Percentiles rank a stretch among this genome's conserved stretches.
Evolutionary conservation across 2,888 invertebrate species (phyloP).

Genomic region (Folsomia candida): DNA sequence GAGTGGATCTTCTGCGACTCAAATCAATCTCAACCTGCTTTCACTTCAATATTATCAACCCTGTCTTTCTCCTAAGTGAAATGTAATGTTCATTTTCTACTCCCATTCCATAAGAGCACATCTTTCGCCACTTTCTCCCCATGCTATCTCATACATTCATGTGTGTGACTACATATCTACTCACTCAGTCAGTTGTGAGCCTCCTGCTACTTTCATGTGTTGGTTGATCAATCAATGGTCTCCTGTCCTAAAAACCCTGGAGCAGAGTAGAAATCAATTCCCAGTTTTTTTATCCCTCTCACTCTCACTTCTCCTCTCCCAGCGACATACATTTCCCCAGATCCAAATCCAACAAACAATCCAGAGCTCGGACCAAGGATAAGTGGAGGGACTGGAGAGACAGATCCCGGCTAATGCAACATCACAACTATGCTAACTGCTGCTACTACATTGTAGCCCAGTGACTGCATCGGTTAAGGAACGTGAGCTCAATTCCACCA

Average conservation of each 20-base stretch:
- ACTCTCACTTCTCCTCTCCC: background rate
- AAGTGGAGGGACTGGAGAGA: background rate
- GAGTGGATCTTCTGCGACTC: background rate
- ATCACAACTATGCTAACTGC: no score
- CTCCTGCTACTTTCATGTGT: background rate
- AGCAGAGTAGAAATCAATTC: background rate
- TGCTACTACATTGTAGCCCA: no score
- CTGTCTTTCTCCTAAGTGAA: background rate
- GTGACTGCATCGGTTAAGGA: no score
- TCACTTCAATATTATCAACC: background rate
- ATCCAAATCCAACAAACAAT: background rate
- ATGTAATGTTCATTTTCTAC: slow-evolving; percentile 1
- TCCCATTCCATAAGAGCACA: background rate
- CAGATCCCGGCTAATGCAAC: background rate
- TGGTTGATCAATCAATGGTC: background rate
- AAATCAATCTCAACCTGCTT: background rate
- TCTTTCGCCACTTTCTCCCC: no score
- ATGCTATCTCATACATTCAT: background rate
- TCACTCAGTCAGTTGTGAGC: no score
- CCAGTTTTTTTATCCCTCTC: background rate
- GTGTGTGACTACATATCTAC: background rate
- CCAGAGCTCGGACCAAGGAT: no score
- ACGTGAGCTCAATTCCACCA: background rate
- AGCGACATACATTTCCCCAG: background rate
- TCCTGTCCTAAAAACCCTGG: background rate